Evolutionary conservation across 2,113 vertebrate genomes (phyloP), one percentile per base, ranked within the genome.

Genomic region (Pedetes capensis): DNA sequence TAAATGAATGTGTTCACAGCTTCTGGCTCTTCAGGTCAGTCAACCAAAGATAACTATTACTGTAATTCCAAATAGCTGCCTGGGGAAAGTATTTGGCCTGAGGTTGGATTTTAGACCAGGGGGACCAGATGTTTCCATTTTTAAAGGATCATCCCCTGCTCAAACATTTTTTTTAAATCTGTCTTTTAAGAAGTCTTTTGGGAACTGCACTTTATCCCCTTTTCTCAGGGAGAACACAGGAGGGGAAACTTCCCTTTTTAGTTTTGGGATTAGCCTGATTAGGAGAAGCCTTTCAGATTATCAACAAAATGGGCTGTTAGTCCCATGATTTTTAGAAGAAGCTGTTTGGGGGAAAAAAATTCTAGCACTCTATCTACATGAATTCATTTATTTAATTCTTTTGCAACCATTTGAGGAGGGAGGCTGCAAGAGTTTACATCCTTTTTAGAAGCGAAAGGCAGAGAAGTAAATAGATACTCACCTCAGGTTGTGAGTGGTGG

Each of bases 31-130:
- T 93, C 74, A 85, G 90, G 81, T 92, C 94, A 97, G 94, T 89
- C 96, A 97, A 97, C 93, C 97, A 96, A 95, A 96, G 92, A 96
- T 66, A 95, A 96, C 94, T 94, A 92, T 92, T 95, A 97, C 97
- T 95, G 63, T 85, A 95, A 96, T 95, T 96, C 82, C 64, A 86
- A 80, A 92, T 72, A 86, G 91, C 84, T 96, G 81, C 51, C 55
- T 66, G 12, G 66, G 68, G 84, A 68, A 85, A 75, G 71, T 69
- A 90, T 96, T 89, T 87, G 95, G 76, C 72, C 68, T 57, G 29
- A 86, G 93, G 42, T 64, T 85, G 47, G 68, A 49, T 89, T 93
- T 92, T 83, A 87, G 90, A 92, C 42, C 37, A 88, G 14, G 29
- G 79, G 10, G 66, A 92, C 76, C 82, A 69, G 44, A 92, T 93